These are phyloP conservation scores for Datnioides undecimradiatus DNA, from an alignment of 2,113 vertebrate species.

Conservation along the genomic window DNA sequence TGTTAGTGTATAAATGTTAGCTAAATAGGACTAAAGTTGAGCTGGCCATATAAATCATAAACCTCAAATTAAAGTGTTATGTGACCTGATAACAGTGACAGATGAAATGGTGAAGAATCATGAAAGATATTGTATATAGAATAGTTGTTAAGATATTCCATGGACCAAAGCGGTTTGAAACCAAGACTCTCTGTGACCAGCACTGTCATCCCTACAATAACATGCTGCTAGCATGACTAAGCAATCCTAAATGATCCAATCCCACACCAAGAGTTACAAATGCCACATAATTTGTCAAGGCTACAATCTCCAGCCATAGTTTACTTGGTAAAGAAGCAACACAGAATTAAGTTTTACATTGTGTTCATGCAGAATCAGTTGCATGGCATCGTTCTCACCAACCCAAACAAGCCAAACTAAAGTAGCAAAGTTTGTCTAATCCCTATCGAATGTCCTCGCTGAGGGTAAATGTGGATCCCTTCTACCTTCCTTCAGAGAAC, in stretches of 20 bases:
- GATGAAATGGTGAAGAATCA: background rate
- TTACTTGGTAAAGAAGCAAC: background rate
- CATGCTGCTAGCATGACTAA: no score
- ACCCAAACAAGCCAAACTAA: background rate
- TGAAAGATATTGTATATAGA: background rate
- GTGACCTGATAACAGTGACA: background rate
- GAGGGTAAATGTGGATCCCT: conserved; percentile 22
- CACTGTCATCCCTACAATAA: background rate
- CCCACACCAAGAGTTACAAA: no score
- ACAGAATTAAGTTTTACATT: background rate
- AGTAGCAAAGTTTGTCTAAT: background rate
- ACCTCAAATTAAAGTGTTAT: background rate
- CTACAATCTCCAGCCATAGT: background rate
- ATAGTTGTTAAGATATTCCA: background rate
- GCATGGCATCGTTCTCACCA: background rate
- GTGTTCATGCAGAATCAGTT: background rate
- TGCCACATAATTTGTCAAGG: background rate
- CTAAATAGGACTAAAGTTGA: background rate
- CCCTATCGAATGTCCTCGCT: background rate
- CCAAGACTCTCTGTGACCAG: no score
- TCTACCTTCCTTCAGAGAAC: conserved; percentile 45
- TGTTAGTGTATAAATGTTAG: background rate
- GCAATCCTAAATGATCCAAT: no score
- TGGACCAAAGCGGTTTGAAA: background rate
- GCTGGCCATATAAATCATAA: background rate